phyloP scores from a whole-genome alignment of 2,797 vertebrate species.

The Onychomys arenicola region DNA sequence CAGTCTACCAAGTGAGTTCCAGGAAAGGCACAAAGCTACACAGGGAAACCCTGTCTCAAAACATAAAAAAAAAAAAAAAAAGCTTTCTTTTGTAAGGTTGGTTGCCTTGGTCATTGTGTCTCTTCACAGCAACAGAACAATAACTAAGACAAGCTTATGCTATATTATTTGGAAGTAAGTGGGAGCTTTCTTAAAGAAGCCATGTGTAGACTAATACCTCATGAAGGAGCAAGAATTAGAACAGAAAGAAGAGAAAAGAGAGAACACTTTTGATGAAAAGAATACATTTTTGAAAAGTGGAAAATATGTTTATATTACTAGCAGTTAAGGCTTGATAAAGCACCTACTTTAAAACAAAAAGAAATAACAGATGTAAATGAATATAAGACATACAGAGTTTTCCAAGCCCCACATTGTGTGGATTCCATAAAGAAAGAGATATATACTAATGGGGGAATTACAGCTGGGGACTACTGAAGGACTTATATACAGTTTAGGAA shows the following conservation, averaged over 20 bases:
- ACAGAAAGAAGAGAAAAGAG: neutral
- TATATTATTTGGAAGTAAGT: neutral
- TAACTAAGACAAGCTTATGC: neutral
- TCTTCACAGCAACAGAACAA: neutral
- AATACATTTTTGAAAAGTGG: neutral
- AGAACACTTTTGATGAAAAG: neutral
- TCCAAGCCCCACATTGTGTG: neutral
- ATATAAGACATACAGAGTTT: neutral
- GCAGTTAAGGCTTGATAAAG: neutral
- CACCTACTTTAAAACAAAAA: neutral
- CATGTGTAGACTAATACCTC: neutral
- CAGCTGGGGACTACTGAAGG: neutral
- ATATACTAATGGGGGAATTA: neutral
- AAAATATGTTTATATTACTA: neutral
- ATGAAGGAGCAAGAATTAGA: neutral
- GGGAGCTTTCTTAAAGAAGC: neutral
- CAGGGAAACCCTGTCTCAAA: no score
- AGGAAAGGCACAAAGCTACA: no score
- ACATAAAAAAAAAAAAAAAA: no score
- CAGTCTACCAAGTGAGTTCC: no score
- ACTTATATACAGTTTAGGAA: neutral
- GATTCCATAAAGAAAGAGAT: neutral
- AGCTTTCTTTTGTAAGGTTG: neutral
- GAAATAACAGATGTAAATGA: neutral
- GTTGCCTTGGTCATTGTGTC: neutral